These are phyloP conservation scores for Mycetomoellerius zeteki DNA, from an alignment of 1,140 invertebrate species.

Conservation along the genomic window DNA sequence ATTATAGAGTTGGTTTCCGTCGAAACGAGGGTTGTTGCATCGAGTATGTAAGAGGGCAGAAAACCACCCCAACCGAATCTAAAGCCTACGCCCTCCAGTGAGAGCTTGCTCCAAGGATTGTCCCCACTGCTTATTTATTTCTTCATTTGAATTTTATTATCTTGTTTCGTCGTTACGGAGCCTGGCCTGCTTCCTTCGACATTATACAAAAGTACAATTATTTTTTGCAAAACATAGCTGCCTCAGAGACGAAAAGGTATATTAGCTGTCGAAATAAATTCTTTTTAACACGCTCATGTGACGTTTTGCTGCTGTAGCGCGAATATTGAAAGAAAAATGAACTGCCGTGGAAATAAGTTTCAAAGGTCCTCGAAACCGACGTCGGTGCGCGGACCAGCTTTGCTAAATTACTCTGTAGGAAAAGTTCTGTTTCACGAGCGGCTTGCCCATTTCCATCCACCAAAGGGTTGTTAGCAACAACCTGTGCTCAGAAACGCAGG, in stretches of 20 bases:
- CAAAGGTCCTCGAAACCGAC: slow-evolving; percentile 78
- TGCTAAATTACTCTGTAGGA: slow-evolving; percentile 82
- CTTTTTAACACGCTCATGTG: slow-evolving; percentile 81
- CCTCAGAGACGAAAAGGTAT: not conserved
- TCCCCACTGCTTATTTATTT: slow-evolving; percentile 86
- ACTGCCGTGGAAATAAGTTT: slow-evolving; percentile 76
- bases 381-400: slow-evolving; percentile 75
- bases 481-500: slow-evolving; percentile 60
- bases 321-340: slow-evolving; percentile 55
- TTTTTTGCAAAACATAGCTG: slow-evolving; percentile 31
- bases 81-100: slow-evolving; percentile 68
- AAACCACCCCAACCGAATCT: slow-evolving; percentile 71
- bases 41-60: slow-evolving; percentile 81
- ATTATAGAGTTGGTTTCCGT: slow-evolving; percentile 69
- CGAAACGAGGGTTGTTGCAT: slow-evolving; percentile 85
- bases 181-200: slow-evolving; percentile 51
- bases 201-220: not conserved
- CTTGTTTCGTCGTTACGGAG: slow-evolving; percentile 78
- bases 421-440: slow-evolving; percentile 74
- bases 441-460: slow-evolving; percentile 51
- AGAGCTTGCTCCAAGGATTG: slow-evolving; percentile 78
- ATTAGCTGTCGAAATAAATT: slow-evolving; percentile 80
- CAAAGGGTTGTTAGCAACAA: slow-evolving; percentile 39
- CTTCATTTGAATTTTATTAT: slow-evolving; percentile 87
- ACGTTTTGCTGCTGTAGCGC: slow-evolving; percentile 72